Percentiles rank a stretch among this genome's conserved stretches.
These are phyloP conservation scores for Formica exsecta DNA, from an alignment of 1,140 invertebrate genomes.

Conservation along the genomic window DNA sequence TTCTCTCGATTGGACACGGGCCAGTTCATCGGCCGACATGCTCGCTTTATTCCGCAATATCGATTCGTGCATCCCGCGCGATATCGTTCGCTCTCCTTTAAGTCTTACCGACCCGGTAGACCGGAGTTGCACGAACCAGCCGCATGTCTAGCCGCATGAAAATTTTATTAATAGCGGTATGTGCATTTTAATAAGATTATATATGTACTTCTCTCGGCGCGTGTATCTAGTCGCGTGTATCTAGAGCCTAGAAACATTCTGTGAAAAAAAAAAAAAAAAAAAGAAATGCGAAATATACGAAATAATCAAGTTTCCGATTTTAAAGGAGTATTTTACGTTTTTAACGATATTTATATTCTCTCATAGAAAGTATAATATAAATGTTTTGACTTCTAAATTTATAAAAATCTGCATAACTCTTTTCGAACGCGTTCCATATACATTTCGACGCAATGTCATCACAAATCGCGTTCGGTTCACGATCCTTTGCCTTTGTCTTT, in stretches of 20 bases:
- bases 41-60: conserved; percentile 6
- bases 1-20: background rate
- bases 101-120: conserved; percentile 25
- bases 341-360: background rate
- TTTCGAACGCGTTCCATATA: background rate
- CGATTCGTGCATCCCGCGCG: conserved; percentile 30
- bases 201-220: conserved; percentile 5
- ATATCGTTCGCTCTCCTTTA: conserved; percentile 57
- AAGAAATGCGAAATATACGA: background rate
- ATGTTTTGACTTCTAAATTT: background rate
- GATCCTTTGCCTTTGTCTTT: background rate
- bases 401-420: background rate
- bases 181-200: conserved; percentile 34
- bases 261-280: background rate
- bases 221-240: background rate
- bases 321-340: background rate
- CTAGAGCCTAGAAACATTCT: background rate
- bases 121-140: conserved; percentile 41
- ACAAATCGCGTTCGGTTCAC: background rate
- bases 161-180: conserved; percentile 39
- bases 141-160: conserved; percentile 32
- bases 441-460: background rate
- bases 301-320: background rate
- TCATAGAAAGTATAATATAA: background rate
- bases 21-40: conserved; percentile 50